Evolutionary conservation across 2,797 vertebrate genomes (phyloP).

Genomic region (Acomys russatus): DNA sequence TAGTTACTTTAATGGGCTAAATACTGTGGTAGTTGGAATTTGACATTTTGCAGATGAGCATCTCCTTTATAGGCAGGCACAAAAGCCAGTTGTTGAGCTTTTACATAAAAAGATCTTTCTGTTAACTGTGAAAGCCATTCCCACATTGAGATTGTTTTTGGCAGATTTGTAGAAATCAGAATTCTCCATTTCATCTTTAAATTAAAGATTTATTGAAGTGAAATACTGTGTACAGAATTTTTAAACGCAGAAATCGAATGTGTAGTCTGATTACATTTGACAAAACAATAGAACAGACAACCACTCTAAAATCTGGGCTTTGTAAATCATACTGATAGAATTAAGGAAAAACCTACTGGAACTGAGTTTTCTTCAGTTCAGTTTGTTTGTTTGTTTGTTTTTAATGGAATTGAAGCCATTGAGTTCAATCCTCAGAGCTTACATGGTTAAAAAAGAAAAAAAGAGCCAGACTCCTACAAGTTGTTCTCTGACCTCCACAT

Average conservation of each 20-base stretch:
- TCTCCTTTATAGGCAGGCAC: slow-evolving; percentile 58
- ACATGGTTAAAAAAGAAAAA: not conserved
- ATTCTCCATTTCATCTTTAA: slow-evolving; percentile 65
- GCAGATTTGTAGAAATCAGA: slow-evolving; percentile 62
- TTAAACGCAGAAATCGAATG: slow-evolving; percentile 63
- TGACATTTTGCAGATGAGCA: slow-evolving; percentile 67
- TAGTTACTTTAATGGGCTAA: slow-evolving; percentile 40
- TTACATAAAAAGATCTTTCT: slow-evolving; percentile 62
- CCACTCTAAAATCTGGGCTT: slow-evolving; percentile 30
- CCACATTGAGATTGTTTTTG: slow-evolving; percentile 47
- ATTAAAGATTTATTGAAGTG: slow-evolving; percentile 56
- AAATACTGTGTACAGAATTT: slow-evolving; percentile 54
- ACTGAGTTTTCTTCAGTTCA: slow-evolving; percentile 10
- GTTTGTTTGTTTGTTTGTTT: no score
- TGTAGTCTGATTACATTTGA: slow-evolving; percentile 49
- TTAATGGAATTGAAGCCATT: slow-evolving; percentile 4
- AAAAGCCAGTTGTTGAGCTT: slow-evolving; percentile 57
- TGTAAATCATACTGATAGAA: slow-evolving; percentile 33
- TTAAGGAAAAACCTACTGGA: not conserved
- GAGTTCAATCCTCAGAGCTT: not conserved
- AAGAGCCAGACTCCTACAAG: not conserved
- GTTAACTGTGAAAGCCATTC: slow-evolving; percentile 45
- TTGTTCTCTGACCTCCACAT: not conserved
- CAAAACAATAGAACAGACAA: not conserved
- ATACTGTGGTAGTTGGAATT: not conserved